Evolutionary conservation across 2,113 vertebrate species (phyloP).

Genomic region (Zosterops hypoxanthus): DNA sequence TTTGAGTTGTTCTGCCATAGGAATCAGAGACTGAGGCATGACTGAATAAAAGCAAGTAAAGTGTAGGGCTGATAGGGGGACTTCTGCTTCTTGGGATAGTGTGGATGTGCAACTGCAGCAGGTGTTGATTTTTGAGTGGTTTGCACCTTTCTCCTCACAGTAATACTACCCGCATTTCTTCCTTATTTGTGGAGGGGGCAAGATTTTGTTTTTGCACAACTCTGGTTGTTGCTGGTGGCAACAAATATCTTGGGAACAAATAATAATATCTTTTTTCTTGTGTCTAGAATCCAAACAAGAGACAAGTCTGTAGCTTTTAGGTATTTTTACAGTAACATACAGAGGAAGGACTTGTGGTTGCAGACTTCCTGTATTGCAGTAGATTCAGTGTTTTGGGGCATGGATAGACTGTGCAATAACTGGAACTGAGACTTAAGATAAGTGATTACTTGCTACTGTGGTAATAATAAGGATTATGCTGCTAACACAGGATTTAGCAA

Average conservation of each 20-base stretch:
- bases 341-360: constrained; percentile 14
- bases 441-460: neutral
- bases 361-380: constrained; percentile 16
- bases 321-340: neutral
- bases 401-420: neutral
- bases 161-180: neutral
- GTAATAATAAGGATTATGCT: neutral
- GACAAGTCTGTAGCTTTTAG: neutral
- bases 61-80: neutral
- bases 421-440: neutral
- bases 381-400: neutral
- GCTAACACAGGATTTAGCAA: neutral
- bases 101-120: neutral
- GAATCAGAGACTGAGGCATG: neutral
- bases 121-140: neutral
- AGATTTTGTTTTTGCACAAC: neutral
- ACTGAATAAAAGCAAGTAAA: neutral
- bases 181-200: neutral
- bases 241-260: neutral
- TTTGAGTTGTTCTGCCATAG: neutral
- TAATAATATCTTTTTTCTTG: neutral
- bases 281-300: neutral
- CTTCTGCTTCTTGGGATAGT: neutral
- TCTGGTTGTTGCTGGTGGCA: neutral
- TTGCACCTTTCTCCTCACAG: neutral